Base-by-base conservation (phyloP, 2,113 vertebrate species). In the Prolemur simus region DNA sequence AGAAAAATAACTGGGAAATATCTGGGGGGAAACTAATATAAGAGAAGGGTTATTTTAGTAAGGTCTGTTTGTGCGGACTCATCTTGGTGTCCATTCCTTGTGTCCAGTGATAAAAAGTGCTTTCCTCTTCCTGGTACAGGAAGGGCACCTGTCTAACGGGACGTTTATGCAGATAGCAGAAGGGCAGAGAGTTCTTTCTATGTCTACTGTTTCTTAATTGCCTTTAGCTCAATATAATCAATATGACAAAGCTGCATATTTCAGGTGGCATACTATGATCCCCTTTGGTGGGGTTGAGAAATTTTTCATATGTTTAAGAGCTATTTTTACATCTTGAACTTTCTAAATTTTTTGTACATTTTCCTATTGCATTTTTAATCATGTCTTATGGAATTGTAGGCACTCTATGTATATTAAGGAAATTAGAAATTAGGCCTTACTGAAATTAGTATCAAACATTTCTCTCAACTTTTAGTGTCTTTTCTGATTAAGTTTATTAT, bases 401-500 rank as follows among this genome's bases (percentile, higher is more conserved):
- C 4, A 39, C 11, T 80, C 23, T 73, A 32, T 12, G 4, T 84
- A 47, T 17, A 2, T 87, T 83, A 80, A 69, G 23, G 23, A 89
- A 73, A 78, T 73, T 29, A 77, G 63, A 87, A 93, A 52, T 84
- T 66, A 89, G 54, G 42, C 8, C 10, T 42, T 60, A 52, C 18
- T 66, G 15, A 74, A 92, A 78, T 83, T 58, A 95, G 2, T 74
- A 87, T 76, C 32, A 78, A 90, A 45, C 76, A 74, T 80, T 94
- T 82, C 0, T 89, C 23, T 96, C 42, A 86, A 7, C 32, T 64
- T 68, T 10, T 73, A 56, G 9, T 71, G 78, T 34, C 14, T 42
- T 39, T 64, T 94, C 87, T 52, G 2, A n/a, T 86, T 63, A 81
- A 89, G 45, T 32, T 81, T 27, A 37, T 69, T 5, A 2, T 60